phyloP scores from a whole-genome alignment of 2,888 invertebrate genomes.

The Epinotia demarniana region DNA sequence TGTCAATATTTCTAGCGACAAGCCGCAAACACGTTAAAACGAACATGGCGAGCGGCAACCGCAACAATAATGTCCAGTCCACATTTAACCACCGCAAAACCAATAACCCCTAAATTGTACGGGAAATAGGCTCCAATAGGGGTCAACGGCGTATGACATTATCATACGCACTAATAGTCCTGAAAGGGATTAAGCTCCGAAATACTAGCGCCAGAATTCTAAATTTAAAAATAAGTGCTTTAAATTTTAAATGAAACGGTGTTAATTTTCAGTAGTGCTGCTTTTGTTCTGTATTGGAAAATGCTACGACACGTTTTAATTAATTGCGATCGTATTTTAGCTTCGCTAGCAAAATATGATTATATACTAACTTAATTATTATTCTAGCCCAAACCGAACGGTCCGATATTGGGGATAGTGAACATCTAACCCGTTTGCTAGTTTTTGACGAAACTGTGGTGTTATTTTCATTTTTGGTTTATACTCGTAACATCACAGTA shows the following conservation, averaged over 20 bases:
- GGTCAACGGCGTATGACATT: background rate
- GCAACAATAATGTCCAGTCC: slow-evolving; percentile 37
- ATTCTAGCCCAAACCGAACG: slow-evolving; percentile 13
- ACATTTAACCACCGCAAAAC: slow-evolving; percentile 26
- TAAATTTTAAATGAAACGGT: background rate
- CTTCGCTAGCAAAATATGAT: slow-evolving; percentile 13
- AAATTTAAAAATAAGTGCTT: slow-evolving; percentile 14
- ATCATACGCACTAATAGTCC: slow-evolving; percentile 5
- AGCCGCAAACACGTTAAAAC: slow-evolving; percentile 38
- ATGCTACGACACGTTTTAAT: slow-evolving; percentile 23
- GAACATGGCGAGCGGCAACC: slow-evolving; percentile 33
- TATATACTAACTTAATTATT: slow-evolving; percentile 27
- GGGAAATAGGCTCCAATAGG: slow-evolving; percentile 19
- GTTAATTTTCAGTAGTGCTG: background rate
- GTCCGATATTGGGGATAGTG: background rate
- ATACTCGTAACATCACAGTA: no score
- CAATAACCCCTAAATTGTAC: slow-evolving; percentile 10
- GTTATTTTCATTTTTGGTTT: no score
- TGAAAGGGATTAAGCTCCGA: background rate
- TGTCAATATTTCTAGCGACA: slow-evolving; percentile 23
- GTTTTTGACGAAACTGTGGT: no score
- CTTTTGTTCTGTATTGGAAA: background rate
- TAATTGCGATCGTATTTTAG: slow-evolving; percentile 37
- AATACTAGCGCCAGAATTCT: background rate
- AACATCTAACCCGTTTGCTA: no score